Percentiles rank a stretch among this genome's conserved stretches.
Conservation (phyloP, 2,797 vertebrate genomes). For the Glyptemys insculpta region DNA sequence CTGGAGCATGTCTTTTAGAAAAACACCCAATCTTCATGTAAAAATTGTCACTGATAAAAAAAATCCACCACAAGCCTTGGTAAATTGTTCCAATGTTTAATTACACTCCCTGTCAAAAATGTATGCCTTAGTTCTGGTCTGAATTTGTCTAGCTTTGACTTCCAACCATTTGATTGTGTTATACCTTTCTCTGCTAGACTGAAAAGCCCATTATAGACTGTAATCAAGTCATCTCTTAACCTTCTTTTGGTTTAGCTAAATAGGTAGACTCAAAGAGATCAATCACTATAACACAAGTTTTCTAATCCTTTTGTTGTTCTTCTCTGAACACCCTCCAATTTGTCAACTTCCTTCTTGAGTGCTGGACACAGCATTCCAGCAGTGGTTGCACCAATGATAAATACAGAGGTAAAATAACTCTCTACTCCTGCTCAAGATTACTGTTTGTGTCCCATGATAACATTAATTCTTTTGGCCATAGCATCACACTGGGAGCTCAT, state of each 20-base stretch:
- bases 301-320: neutral
- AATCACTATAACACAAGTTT: neutral
- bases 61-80: too few relatives aligned
- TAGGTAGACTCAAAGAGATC: neutral
- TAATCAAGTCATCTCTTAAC: neutral
- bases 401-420: neutral
- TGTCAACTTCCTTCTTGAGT: neutral
- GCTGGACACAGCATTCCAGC: neutral
- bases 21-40: neutral
- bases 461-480: neutral
- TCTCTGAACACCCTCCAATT: neutral
- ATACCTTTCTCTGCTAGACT: too few relatives aligned
- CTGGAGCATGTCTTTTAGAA: neutral
- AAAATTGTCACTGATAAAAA: too few relatives aligned
- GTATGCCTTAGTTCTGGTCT: too few relatives aligned
- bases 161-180: too few relatives aligned
- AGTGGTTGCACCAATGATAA: neutral
- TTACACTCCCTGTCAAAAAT: too few relatives aligned
- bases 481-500: neutral
- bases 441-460: neutral
- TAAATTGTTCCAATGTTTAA: too few relatives aligned
- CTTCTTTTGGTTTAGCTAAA: neutral
- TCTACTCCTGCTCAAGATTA: neutral
- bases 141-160: too few relatives aligned
- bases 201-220: neutral